Evolutionary conservation across 2,113 vertebrate genomes (phyloP).

Genomic region (Neotoma lepida): DNA sequence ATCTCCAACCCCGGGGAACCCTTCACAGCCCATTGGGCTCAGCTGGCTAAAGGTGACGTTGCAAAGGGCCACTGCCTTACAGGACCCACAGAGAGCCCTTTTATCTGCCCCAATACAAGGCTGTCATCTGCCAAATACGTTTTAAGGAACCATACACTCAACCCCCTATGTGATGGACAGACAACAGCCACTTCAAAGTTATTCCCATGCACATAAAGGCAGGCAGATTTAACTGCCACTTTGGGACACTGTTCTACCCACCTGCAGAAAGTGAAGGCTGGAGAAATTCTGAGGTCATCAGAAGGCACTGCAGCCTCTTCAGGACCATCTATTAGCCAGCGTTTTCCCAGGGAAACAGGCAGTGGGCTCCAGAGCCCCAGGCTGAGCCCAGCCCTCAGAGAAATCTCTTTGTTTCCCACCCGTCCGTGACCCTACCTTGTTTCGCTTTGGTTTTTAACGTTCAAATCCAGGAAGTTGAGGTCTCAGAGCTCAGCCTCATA

Average conservation of each 20-base stretch:
- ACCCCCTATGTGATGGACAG: neutral
- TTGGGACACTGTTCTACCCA: fast-evolving
- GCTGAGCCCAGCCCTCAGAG: neutral
- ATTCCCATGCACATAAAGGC: neutral
- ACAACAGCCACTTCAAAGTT: neutral
- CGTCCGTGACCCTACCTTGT: neutral
- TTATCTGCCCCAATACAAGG: neutral
- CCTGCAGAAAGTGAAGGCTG: neutral
- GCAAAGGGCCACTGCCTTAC: neutral
- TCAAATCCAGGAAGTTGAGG: neutral
- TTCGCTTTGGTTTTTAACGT: neutral
- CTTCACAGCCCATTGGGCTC: neutral
- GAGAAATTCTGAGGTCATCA: neutral
- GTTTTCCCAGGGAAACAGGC: neutral
- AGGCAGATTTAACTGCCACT: neutral
- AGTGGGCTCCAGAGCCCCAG: neutral
- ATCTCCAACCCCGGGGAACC: neutral
- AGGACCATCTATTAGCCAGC: neutral
- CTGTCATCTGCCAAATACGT: neutral
- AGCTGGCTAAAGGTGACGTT: neutral
- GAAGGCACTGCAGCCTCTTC: neutral
- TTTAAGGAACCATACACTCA: neutral
- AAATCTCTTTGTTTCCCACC: neutral
- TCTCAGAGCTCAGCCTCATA: neutral
- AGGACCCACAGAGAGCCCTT: neutral